A percentile compares a stretch with the other conserved stretches of the same genome.
Evolutionary conservation across 1,140 invertebrate species (phyloP).

Genomic region (Cydia splendana): DNA sequence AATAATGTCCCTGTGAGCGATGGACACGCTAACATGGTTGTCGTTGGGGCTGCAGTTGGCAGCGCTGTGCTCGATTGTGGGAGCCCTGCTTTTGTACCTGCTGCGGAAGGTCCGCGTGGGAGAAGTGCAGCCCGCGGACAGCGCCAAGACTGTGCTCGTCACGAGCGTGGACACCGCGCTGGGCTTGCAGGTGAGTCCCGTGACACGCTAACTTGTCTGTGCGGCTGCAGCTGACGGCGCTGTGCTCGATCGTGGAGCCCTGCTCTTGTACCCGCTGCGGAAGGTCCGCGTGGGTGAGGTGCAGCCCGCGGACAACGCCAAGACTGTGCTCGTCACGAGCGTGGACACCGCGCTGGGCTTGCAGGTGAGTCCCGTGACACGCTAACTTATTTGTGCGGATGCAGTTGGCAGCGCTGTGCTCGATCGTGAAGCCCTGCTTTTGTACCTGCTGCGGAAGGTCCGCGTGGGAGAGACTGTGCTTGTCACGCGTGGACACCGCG

Average conservation of each 20-base stretch:
- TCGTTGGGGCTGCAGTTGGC: constrained; percentile 88
- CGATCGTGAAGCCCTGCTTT: no score
- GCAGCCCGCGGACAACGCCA: constrained; percentile 77
- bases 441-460: no score
- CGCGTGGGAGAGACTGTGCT: no score
- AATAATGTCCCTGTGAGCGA: constrained; percentile 71
- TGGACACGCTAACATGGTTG: constrained; percentile 89
- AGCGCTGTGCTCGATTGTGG: constrained; percentile 88
- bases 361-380: constrained; percentile 75
- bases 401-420: constrained; percentile 82
- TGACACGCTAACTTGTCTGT: constrained; percentile 59
- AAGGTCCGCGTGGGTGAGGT: constrained; percentile 83
- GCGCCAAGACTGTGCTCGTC: constrained; percentile 85
- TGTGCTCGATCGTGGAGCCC: constrained; percentile 89
- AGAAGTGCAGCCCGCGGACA: constrained; percentile 76
- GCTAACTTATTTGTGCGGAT: constrained; percentile 74
- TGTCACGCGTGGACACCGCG: no score
- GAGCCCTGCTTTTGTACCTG: constrained; percentile 87
- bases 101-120: constrained; percentile 85
- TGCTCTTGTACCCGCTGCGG: constrained; percentile 86
- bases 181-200: constrained; percentile 82
- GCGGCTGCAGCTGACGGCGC: constrained; percentile 87
- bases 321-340: constrained; percentile 87
- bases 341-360: constrained; percentile 88
- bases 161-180: constrained; percentile 88